Percentiles rank a stretch among this genome's conserved stretches.
Conservation (phyloP, 2,888 invertebrate genomes). For the Coleophora flavipennella region DNA sequence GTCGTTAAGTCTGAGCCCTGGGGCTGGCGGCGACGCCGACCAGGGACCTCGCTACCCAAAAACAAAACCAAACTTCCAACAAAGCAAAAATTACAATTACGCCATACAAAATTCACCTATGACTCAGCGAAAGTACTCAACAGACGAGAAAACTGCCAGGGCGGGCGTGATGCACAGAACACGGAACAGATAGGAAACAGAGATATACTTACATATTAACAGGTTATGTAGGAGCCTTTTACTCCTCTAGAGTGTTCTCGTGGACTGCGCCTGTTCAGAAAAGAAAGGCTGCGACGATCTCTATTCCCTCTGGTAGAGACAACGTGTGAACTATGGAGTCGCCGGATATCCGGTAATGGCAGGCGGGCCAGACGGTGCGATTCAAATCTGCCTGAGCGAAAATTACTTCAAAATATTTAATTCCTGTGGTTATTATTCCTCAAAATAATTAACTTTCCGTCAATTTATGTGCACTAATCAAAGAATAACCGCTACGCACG, state of each 20-base stretch:
- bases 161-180: slow-evolving; percentile 29
- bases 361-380: slow-evolving; percentile 28
- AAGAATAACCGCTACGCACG: slow-evolving; percentile 8
- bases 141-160: slow-evolving; percentile 21
- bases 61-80: slow-evolving; percentile 36
- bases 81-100: slow-evolving; percentile 14
- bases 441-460: background rate
- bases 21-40: slow-evolving; percentile 14
- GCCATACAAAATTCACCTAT: slow-evolving; percentile 18
- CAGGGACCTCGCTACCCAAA: slow-evolving; percentile 21
- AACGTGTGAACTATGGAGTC: slow-evolving; percentile 65
- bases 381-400: slow-evolving; percentile 30
- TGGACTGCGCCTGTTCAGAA: slow-evolving; percentile 72
- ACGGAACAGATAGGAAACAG: slow-evolving; percentile 25
- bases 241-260: slow-evolving; percentile 71
- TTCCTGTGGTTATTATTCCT: background rate
- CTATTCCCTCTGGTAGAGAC: slow-evolving; percentile 67
- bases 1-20: slow-evolving; percentile 18
- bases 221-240: slow-evolving; percentile 74
- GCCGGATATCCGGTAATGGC: slow-evolving; percentile 61
- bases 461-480: slow-evolving; percentile 12
- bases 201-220: slow-evolving; percentile 66
- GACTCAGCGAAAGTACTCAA: slow-evolving; percentile 29
- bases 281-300: slow-evolving; percentile 59
- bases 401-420: slow-evolving; percentile 17